Percentiles rank a stretch among this genome's conserved stretches.
Conservation (phyloP, 2,113 vertebrate species). For the Platysteira castanea region DNA sequence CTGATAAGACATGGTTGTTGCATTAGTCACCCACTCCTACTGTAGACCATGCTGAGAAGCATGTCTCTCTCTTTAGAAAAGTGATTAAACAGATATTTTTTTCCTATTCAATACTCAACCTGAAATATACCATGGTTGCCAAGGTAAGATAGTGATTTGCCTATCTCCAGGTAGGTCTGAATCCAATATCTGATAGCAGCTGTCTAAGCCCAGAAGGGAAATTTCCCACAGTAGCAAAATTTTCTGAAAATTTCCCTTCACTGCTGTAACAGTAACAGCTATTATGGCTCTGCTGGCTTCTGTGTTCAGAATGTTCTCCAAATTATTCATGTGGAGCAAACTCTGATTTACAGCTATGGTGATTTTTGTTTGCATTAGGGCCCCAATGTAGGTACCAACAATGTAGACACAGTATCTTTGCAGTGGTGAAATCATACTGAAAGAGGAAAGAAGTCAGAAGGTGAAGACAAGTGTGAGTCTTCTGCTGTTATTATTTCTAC, state of each 20-base stretch:
- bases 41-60: not conserved
- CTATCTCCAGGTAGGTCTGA: not conserved
- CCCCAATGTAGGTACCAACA: not conserved
- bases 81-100: not conserved
- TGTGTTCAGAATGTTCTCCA: not conserved
- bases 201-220: not conserved
- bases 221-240: not conserved
- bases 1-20: not conserved
- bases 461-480: not conserved
- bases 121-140: not conserved
- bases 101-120: not conserved
- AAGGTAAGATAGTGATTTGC: constrained; percentile 13
- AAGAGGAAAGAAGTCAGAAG: not conserved
- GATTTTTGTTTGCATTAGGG: not conserved
- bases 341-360: not conserved
- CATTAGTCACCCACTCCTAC: constrained; percentile 1
- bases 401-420: not conserved
- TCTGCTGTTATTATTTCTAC: not conserved
- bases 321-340: not conserved
- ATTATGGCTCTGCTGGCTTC: not conserved
- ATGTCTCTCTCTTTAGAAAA: not conserved
- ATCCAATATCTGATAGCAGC: not conserved
- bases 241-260: constrained; percentile 39
- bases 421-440: not conserved
- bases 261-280: not conserved